Percentiles rank a stretch among this genome's conserved stretches.
phyloP scores from a whole-genome alignment of 2,888 invertebrate species.

The Drosophila testacea region DNA sequence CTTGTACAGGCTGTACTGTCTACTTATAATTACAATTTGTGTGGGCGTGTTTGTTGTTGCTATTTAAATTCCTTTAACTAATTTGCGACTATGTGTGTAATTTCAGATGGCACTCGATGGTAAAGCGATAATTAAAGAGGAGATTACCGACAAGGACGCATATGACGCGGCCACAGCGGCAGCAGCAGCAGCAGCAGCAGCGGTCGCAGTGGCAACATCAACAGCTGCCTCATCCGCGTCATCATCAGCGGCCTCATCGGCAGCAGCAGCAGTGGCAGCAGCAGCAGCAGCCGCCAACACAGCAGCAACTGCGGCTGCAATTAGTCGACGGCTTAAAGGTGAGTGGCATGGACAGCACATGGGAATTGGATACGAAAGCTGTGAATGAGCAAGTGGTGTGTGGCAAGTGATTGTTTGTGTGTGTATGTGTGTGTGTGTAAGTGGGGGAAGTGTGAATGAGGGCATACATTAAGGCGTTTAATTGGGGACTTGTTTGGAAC shows the following conservation, averaged over 20 bases:
- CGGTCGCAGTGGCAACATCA: constrained; percentile 66
- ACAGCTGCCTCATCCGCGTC: constrained; percentile 69
- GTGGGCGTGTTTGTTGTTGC: constrained; percentile 8
- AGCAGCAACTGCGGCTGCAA: constrained; percentile 65
- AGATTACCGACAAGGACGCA: constrained; percentile 87
- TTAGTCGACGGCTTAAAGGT: constrained; percentile 78
- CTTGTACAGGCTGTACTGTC: constrained; percentile 41
- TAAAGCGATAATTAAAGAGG: constrained; percentile 88
- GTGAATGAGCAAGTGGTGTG: not conserved
- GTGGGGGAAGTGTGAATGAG: constrained; percentile 10
- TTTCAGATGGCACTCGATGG: constrained; percentile 87
- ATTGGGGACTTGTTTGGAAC: constrained; percentile 30
- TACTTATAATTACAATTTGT: constrained; percentile 48
- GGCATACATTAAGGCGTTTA: constrained; percentile 51
- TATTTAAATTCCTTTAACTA: constrained; percentile 52
- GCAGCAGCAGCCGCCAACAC: constrained; percentile 51
- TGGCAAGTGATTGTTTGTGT: constrained; percentile 1
- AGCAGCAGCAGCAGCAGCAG: constrained; percentile 61
- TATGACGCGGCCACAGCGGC: constrained; percentile 83
- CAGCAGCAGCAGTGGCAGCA: constrained; percentile 70
- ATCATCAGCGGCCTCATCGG: constrained; percentile 68
- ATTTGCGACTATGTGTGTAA: constrained; percentile 50
- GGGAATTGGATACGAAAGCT: not conserved
- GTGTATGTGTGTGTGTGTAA: not conserved
- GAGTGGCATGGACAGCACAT: constrained; percentile 42